Evolutionary conservation across 37 sponge, comb jelly and placozoan genomes (phyloP).

Genomic region (Ephydatia muelleri): DNA sequence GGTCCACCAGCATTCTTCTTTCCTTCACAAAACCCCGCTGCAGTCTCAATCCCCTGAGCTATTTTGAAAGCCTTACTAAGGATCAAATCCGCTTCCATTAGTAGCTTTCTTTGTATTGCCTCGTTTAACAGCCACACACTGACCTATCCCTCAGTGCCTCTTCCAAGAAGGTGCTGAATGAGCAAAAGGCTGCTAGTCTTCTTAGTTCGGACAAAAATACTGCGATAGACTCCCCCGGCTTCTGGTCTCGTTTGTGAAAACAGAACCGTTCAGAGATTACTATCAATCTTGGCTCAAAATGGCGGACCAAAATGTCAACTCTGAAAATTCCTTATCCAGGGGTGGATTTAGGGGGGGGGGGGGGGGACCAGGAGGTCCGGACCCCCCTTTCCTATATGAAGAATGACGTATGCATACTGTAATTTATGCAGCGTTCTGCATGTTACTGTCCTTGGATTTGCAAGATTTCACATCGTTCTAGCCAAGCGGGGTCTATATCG

Average conservation of each 20-base stretch:
- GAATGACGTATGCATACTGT: too few species aligned
- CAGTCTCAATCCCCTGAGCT: conserved; percentile 22
- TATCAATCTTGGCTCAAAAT: conserved; percentile 17
- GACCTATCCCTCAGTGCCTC: conserved; percentile 13
- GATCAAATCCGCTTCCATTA: conserved; percentile 14
- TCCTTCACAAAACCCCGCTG: neutral
- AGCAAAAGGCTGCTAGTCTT: conserved; percentile 7
- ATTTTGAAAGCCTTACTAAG: conserved; percentile 1
- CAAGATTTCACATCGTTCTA: too few species aligned
- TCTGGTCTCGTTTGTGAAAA: conserved; percentile 25
- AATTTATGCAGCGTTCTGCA: too few species aligned
- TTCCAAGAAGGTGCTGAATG: conserved; percentile 15
- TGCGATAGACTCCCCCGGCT: conserved; percentile 20
- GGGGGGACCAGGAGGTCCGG: too few species aligned
- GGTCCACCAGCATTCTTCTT: neutral
- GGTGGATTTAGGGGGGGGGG: too few species aligned
- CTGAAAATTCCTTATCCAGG: conserved; percentile 15
- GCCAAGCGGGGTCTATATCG: too few species aligned
- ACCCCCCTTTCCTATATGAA: too few species aligned
- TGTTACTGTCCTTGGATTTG: too few species aligned
- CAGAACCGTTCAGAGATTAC: conserved; percentile 32
- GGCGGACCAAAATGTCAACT: neutral
- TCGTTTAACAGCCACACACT: conserved; percentile 5
- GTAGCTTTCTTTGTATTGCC: conserved; percentile 6
- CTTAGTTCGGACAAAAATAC: conserved; percentile 14